A percentile compares a stretch with the other conserved stretches of the same genome.
Evolutionary conservation across 2,888 invertebrate genomes (phyloP).

Genomic region (Branchipolynoe longqiensis): DNA sequence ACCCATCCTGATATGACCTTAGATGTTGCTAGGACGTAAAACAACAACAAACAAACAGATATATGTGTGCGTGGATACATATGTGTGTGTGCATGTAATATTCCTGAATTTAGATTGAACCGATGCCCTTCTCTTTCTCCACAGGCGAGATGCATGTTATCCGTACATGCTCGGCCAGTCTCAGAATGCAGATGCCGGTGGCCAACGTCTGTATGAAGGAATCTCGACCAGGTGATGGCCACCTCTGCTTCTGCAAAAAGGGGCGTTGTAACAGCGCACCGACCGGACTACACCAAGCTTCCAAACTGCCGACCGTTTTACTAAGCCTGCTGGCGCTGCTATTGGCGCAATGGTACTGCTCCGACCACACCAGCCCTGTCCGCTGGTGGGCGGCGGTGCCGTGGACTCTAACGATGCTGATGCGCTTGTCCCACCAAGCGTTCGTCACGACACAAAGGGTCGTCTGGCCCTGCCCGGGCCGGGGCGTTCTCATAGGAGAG

Average conservation of each 20-base stretch:
- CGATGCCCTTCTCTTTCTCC: too few relatives aligned
- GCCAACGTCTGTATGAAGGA: conserved; percentile 77
- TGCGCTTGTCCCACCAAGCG: neutral
- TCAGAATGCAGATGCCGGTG: conserved; percentile 72
- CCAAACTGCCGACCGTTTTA: conserved; percentile 39
- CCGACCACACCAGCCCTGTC: conserved; percentile 7
- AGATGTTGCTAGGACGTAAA: too few relatives aligned
- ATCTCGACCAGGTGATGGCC: conserved; percentile 73
- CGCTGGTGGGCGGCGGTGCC: conserved; percentile 45
- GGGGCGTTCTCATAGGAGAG: conserved; percentile 35
- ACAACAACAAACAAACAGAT: too few relatives aligned
- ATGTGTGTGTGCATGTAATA: too few relatives aligned
- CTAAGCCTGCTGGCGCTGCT: conserved; percentile 49
- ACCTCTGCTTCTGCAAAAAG: conserved; percentile 76
- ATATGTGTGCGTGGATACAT: too few relatives aligned
- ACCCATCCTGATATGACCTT: too few relatives aligned
- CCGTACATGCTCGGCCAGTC: conserved; percentile 73
- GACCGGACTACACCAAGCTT: conserved; percentile 13
- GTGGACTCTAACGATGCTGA: conserved; percentile 29
- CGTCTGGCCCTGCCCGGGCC: neutral
- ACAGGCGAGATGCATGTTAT: conserved; percentile 71
- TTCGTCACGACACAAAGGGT: neutral
- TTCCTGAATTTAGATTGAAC: too few relatives aligned
- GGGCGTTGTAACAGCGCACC: conserved; percentile 71
- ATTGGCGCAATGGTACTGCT: conserved; percentile 25